Evolutionary conservation across 2,888 invertebrate genomes (phyloP).

Genomic region (Epistrophe eligans): DNA sequence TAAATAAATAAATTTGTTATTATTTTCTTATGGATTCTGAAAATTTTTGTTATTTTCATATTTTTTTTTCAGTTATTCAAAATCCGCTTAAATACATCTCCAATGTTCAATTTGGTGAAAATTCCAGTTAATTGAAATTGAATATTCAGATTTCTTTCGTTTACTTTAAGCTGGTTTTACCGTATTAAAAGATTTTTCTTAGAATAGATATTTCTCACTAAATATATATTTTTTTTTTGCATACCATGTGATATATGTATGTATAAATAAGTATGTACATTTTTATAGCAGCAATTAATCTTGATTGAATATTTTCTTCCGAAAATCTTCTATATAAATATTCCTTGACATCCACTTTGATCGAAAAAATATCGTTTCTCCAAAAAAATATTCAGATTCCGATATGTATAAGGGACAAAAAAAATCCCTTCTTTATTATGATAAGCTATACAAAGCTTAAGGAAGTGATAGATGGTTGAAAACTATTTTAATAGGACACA

Average conservation of each 20-base stretch:
- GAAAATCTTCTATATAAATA: background rate
- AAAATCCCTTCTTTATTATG: constrained; percentile 8
- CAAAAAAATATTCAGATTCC: constrained; percentile 4
- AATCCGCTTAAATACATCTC: no score
- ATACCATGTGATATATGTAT: background rate
- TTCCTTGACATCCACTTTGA: constrained; percentile 14
- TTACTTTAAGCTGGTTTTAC: background rate
- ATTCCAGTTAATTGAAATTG: no score
- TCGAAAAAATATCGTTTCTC: constrained; percentile 9
- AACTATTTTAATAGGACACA: constrained; percentile 42
- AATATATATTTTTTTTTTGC: background rate
- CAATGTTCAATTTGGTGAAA: no score
- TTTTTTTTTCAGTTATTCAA: no score
- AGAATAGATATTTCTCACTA: background rate
- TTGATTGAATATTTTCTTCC: constrained; percentile 22
- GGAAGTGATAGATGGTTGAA: constrained; percentile 45
- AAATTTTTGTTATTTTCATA: no score
- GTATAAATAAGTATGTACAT: no score
- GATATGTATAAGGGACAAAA: background rate
- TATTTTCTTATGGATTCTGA: no score
- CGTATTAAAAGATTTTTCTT: background rate
- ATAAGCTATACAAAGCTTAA: constrained; percentile 41
- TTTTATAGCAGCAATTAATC: constrained; percentile 20
- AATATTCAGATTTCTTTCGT: no score
- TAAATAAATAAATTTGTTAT: no score